Conservation (phyloP, 2,797 vertebrate species). For the Muscicapa striata region DNA sequence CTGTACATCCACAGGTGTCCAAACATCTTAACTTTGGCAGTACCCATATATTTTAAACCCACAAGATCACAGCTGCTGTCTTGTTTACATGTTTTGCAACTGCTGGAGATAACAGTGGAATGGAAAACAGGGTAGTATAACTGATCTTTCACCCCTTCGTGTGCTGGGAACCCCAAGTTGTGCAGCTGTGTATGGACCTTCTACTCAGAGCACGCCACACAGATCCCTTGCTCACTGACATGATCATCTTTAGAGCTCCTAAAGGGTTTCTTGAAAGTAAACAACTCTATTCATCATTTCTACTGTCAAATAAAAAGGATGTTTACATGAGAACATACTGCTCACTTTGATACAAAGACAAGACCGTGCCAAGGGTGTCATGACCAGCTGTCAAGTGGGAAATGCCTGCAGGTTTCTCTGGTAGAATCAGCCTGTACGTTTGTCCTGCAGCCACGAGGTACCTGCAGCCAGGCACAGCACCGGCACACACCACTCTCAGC, state of each 20-base stretch:
- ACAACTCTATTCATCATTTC: not conserved
- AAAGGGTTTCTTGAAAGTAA: not conserved
- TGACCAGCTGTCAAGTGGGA: not conserved
- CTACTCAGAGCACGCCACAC: not conserved
- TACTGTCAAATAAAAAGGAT: not conserved
- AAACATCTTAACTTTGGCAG: not conserved
- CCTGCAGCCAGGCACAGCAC: not conserved
- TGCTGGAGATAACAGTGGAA: not conserved
- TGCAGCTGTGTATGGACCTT: not conserved
- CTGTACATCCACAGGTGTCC: not conserved
- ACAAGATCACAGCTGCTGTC: not conserved
- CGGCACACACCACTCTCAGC: not conserved
- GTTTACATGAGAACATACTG: not conserved
- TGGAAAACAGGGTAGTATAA: not conserved
- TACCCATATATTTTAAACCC: not conserved
- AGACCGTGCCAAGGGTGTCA: not conserved
- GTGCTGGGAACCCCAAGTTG: not conserved
- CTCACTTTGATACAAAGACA: not conserved
- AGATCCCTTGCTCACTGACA: not conserved
- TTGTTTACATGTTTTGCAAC: not conserved
- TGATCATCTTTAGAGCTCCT: not conserved
- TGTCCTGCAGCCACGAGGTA: fast-evolving
- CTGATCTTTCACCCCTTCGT: not conserved
- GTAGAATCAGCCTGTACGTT: fast-evolving
- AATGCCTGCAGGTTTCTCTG: not conserved